These are phyloP conservation scores for Ruditapes philippinarum DNA, from an alignment of 1,140 invertebrate species.

Conservation along the genomic window DNA sequence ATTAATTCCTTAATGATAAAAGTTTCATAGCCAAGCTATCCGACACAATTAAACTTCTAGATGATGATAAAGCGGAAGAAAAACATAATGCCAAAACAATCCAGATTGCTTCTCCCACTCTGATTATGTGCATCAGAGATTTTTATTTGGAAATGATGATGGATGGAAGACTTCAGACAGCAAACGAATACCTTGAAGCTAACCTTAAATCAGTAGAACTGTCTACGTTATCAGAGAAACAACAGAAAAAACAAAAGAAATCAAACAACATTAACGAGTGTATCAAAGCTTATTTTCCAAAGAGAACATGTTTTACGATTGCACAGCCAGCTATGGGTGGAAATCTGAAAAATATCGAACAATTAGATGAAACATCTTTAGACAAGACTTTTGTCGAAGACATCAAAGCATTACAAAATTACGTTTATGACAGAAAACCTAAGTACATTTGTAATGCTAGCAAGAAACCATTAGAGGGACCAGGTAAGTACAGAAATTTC, in stretches of 20 bases:
- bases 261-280: not conserved
- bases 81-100: not conserved
- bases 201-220: not conserved
- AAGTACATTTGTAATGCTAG: not conserved
- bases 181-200: not conserved
- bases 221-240: no score
- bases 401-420: not conserved
- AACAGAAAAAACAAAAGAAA: not conserved
- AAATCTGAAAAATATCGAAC: not conserved
- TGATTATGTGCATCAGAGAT: not conserved
- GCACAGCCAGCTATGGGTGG: not conserved
- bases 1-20: no score
- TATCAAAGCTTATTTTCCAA: not conserved
- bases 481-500: not conserved
- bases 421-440: not conserved
- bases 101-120: not conserved
- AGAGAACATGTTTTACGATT: slow-evolving; percentile 1
- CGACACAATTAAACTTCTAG: not conserved
- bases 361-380: not conserved
- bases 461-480: not conserved
- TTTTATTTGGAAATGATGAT: not conserved
- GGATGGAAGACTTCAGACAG: not conserved
- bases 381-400: not conserved
- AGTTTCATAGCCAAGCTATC: not conserved
- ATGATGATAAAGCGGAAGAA: not conserved